These are phyloP conservation scores for Virgularia gustaviana DNA, from an alignment of 92 coral and sea anemone species.

Conservation along the genomic window DNA sequence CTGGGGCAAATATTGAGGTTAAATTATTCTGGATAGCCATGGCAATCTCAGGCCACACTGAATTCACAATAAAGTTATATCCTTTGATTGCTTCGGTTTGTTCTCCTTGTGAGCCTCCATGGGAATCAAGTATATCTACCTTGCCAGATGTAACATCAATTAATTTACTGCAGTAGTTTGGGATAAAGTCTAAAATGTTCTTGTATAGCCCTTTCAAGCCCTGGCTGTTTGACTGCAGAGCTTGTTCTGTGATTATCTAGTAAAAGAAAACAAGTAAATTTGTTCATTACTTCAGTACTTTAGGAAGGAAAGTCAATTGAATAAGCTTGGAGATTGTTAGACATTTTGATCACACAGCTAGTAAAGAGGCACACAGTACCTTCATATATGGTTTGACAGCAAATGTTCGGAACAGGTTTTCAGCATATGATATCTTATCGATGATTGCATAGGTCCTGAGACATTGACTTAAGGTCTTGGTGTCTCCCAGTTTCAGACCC, in stretches of 20 bases:
- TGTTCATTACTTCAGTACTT: no score
- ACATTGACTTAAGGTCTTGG: slow-evolving; percentile 74
- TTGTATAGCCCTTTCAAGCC: slow-evolving; percentile 58
- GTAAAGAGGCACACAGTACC: slow-evolving; percentile 43
- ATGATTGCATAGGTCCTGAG: slow-evolving; percentile 96
- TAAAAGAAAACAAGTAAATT: no score
- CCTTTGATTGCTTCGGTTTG: slow-evolving; percentile 85
- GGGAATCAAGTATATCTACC: slow-evolving; percentile 60
- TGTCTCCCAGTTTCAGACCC: slow-evolving; percentile 78
- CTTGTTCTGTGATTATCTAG: slow-evolving; percentile 66
- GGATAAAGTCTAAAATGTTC: slow-evolving; percentile 88
- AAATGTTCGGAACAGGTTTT: slow-evolving; percentile 79
- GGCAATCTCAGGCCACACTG: slow-evolving; percentile 95
- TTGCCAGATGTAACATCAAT: slow-evolving; percentile 83
- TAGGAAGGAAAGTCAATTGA: no score
- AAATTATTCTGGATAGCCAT: slow-evolving; percentile 68
- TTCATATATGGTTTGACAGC: slow-evolving; percentile 90
- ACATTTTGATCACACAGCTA: no score
- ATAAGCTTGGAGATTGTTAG: no score
- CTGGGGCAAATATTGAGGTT: slow-evolving; percentile 93
- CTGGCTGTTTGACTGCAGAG: slow-evolving; percentile 48
- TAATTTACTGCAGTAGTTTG: slow-evolving; percentile 83
- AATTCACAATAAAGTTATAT: slow-evolving; percentile 86
- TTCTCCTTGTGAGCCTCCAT: slow-evolving; percentile 45
- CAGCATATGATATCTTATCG: slow-evolving; percentile 93